Conservation (phyloP, 2,888 invertebrate species). For the Tethea ocularis region DNA sequence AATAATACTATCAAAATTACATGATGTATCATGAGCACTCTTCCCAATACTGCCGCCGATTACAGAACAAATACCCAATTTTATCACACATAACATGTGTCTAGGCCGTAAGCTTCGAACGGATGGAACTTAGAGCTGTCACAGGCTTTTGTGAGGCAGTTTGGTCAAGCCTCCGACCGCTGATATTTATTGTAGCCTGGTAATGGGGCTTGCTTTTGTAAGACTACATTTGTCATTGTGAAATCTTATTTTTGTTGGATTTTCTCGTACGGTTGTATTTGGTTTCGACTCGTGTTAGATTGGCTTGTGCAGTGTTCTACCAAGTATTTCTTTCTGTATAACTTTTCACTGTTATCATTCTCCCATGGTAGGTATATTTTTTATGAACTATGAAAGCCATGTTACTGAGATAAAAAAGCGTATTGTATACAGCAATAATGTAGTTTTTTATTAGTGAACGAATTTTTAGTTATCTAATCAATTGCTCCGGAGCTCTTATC, state of each 20-base stretch:
- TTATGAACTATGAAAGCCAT: too few relatives aligned
- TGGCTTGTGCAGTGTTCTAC: too few relatives aligned
- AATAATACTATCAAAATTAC: slow-evolving; percentile 1
- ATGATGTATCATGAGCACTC: background rate
- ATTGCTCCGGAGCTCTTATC: too few relatives aligned
- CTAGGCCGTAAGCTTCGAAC: slow-evolving; percentile 26
- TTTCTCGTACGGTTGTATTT: background rate
- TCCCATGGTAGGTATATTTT: too few relatives aligned
- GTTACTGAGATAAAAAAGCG: too few relatives aligned
- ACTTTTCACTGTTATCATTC: too few relatives aligned
- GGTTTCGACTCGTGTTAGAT: background rate
- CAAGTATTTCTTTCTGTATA: background rate
- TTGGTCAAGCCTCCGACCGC: slow-evolving; percentile 27
- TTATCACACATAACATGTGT: slow-evolving; percentile 35
- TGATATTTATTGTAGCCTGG: slow-evolving; percentile 36
- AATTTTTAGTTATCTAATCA: too few relatives aligned
- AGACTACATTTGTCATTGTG: background rate
- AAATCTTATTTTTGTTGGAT: background rate
- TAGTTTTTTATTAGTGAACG: too few relatives aligned
- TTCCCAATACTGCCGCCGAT: background rate
- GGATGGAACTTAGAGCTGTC: slow-evolving; percentile 24
- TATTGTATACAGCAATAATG: too few relatives aligned
- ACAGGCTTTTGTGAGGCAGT: slow-evolving; percentile 28
- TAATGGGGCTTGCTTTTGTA: background rate
- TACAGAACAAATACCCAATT: slow-evolving; percentile 23